phyloP scores from a whole-genome alignment of 2,888 invertebrate genomes.

The Agriopis leucophaearia region DNA sequence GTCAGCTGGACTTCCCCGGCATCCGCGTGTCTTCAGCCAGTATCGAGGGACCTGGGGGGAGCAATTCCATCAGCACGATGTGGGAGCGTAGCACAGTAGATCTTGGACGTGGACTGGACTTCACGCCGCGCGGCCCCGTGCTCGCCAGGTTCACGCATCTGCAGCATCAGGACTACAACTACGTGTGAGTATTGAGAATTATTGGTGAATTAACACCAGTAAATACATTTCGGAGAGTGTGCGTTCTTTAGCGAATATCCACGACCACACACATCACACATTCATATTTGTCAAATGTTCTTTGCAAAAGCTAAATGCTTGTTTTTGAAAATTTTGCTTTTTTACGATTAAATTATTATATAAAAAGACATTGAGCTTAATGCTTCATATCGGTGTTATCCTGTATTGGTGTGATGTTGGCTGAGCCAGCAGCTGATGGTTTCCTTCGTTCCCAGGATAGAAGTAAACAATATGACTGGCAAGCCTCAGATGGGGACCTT shows the following conservation, averaged over 20 bases:
- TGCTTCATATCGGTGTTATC: no score
- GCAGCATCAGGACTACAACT: slow-evolving; percentile 88
- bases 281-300: no score
- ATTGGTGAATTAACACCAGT: no score
- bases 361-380: no score
- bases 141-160: slow-evolving; percentile 90
- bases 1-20: slow-evolving; percentile 88
- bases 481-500: slow-evolving; percentile 86
- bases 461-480: slow-evolving; percentile 85
- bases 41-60: slow-evolving; percentile 82
- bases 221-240: no score
- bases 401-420: slow-evolving; percentile 87
- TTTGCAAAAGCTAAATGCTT: no score
- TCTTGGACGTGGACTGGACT: slow-evolving; percentile 93
- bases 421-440: not conserved
- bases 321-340: no score
- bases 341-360: no score
- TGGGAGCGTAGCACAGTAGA: slow-evolving; percentile 94
- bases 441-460: slow-evolving; percentile 67
- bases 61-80: slow-evolving; percentile 88
- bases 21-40: slow-evolving; percentile 85
- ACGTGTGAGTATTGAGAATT: slow-evolving; percentile 79
- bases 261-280: no score
- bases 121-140: slow-evolving; percentile 91
- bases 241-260: no score